Percentiles rank a stretch among this genome's conserved stretches.
phyloP scores from a whole-genome alignment of 2,113 vertebrate species.

The Stigmatopora argus region DNA sequence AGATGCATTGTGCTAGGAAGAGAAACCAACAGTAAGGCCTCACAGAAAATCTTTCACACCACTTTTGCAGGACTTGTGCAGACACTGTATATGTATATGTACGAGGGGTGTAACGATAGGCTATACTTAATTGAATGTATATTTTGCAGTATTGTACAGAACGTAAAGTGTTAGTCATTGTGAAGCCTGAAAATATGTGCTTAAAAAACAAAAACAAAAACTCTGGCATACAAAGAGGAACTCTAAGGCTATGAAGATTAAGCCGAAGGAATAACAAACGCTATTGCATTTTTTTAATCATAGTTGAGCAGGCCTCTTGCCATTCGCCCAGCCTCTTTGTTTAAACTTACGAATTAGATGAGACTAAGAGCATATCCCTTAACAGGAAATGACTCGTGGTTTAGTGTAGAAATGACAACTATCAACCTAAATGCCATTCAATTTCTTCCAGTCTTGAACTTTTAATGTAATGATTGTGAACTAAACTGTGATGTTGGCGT shows the following conservation, averaged over 20 bases:
- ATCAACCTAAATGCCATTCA: background rate
- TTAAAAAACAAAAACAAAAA: background rate
- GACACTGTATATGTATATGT: background rate
- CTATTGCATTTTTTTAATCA: background rate
- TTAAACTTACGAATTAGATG: too few species aligned
- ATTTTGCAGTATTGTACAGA: background rate
- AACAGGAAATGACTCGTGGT: background rate
- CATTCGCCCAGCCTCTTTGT: too few species aligned
- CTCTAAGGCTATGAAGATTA: background rate
- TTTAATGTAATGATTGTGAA: background rate
- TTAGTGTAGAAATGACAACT: background rate
- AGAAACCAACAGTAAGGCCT: conserved; percentile 43
- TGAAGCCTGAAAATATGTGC: background rate
- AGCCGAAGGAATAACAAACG: background rate
- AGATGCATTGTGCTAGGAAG: conserved; percentile 51
- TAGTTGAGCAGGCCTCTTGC: background rate
- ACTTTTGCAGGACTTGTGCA: background rate
- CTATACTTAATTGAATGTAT: background rate
- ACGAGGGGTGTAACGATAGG: background rate
- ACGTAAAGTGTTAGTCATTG: background rate
- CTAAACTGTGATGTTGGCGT: background rate
- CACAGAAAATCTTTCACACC: background rate
- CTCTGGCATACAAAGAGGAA: background rate
- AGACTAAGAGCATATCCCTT: background rate
- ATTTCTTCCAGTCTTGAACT: background rate